A percentile compares a stretch with the other conserved stretches of the same genome.
Evolutionary conservation across 2,888 invertebrate species (phyloP).

Genomic region (Tortricodes alternella): DNA sequence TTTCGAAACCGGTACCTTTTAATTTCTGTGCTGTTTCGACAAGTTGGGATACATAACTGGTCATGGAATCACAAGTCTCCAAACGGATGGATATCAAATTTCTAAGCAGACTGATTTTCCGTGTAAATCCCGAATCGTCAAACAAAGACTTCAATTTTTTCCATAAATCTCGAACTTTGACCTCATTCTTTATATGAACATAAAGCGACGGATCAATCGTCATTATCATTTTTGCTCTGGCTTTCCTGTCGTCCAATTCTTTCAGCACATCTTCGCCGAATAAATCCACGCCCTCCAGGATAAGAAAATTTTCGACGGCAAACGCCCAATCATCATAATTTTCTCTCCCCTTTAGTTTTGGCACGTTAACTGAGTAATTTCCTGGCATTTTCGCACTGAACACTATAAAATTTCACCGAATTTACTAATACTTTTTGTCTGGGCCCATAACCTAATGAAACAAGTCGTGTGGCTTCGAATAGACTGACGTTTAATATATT

Average conservation of each 20-base stretch:
- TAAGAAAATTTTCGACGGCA: conserved; percentile 22
- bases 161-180: too few species aligned
- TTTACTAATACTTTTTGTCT: too few species aligned
- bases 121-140: conserved; percentile 10
- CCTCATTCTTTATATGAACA: too few species aligned
- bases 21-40: conserved; percentile 12
- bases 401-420: too few species aligned
- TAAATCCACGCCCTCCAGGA: conserved; percentile 24
- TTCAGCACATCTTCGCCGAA: neutral
- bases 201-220: conserved; percentile 15
- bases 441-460: too few species aligned
- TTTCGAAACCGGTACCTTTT: conserved; percentile 6
- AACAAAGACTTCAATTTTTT: conserved; percentile 26
- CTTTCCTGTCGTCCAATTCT: conserved; percentile 8
- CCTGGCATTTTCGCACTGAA: too few species aligned
- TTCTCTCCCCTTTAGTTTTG: conserved; percentile 34
- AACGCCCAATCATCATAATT: neutral
- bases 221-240: conserved; percentile 26
- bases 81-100: conserved; percentile 1
- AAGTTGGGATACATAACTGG: neutral
- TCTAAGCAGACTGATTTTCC: conserved; percentile 19
- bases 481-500: too few species aligned
- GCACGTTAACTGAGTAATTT: conserved; percentile 31
- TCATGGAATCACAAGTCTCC: conserved; percentile 5
- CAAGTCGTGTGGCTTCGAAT: too few species aligned